Evolutionary conservation across 2,113 vertebrate genomes (phyloP).

Genomic region (Antennarius striatus): DNA sequence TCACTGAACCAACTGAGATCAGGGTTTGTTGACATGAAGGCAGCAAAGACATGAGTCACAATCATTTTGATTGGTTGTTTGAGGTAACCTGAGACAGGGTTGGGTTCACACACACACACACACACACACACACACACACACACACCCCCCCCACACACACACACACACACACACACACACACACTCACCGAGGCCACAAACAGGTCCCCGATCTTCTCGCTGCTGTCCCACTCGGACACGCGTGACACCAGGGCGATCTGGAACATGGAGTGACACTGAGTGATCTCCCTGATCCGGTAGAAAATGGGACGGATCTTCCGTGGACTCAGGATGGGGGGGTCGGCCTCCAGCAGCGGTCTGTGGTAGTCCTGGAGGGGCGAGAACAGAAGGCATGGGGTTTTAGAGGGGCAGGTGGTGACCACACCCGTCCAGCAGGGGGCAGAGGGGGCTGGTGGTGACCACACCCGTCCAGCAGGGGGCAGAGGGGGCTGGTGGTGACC

Average conservation of each 20-base stretch:
- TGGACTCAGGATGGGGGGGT: conserved; percentile 87
- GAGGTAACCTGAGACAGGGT: neutral
- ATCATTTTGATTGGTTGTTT: no score
- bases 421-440: no score
- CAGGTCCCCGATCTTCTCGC: conserved; percentile 92
- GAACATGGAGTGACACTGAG: conserved; percentile 97
- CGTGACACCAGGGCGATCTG: conserved; percentile 92
- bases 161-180: conserved; percentile 2
- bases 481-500: no score
- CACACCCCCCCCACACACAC: conserved; percentile 48
- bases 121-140: neutral
- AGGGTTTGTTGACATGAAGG: no score
- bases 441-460: no score
- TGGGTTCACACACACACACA: conserved; percentile 19
- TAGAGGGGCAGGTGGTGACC: no score
- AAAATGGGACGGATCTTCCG: conserved; percentile 91
- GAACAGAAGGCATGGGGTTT: conserved; percentile 12
- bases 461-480: no score
- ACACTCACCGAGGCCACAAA: conserved; percentile 91
- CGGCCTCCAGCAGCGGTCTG: conserved; percentile 87
- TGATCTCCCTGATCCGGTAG: conserved; percentile 88
- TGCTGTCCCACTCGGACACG: conserved; percentile 90
- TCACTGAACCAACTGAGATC: no score
- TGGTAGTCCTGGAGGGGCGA: conserved; percentile 86
- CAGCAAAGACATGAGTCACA: no score